Conservation (phyloP, 2,888 invertebrate species). For the Polymixis flavicincta region DNA sequence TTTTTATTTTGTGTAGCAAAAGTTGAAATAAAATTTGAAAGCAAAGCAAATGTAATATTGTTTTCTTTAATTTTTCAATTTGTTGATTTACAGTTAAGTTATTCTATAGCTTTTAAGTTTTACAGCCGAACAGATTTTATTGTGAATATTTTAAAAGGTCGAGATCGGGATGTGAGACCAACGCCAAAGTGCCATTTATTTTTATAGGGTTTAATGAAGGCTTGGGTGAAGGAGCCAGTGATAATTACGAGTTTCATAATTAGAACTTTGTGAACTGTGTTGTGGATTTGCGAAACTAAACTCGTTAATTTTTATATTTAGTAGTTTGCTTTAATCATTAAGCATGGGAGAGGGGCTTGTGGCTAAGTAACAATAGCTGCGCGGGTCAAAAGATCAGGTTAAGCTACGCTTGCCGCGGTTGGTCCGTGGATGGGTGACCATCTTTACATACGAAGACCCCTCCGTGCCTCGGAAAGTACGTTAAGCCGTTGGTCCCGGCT, state of each 20-base stretch:
- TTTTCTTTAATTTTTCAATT: constrained; percentile 7
- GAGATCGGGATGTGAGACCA: constrained; percentile 21
- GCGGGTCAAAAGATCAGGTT: too few relatives aligned
- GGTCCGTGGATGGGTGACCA: too few relatives aligned
- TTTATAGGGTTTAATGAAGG: constrained; percentile 34
- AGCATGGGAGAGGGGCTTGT: too few relatives aligned
- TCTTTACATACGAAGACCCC: too few relatives aligned
- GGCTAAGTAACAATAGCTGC: too few relatives aligned
- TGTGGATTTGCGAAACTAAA: constrained; percentile 3
- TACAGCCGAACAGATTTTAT: constrained; percentile 29
- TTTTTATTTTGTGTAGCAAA: neutral
- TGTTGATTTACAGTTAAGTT: constrained; percentile 26
- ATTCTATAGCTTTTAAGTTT: constrained; percentile 27
- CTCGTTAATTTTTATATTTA: neutral
- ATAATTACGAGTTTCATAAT: constrained; percentile 19
- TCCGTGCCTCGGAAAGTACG: too few relatives aligned
- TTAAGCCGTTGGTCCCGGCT: too few relatives aligned
- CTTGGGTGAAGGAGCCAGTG: constrained; percentile 2
- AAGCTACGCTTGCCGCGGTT: too few relatives aligned
- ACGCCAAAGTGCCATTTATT: constrained; percentile 51
- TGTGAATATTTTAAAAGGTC: constrained; percentile 48
- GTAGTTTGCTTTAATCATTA: neutral
- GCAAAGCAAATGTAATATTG: neutral
- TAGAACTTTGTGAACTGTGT: constrained; percentile 6
- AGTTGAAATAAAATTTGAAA: neutral